Conservation (phyloP, 2,888 invertebrate genomes). For the Drosophila pegasa region DNA sequence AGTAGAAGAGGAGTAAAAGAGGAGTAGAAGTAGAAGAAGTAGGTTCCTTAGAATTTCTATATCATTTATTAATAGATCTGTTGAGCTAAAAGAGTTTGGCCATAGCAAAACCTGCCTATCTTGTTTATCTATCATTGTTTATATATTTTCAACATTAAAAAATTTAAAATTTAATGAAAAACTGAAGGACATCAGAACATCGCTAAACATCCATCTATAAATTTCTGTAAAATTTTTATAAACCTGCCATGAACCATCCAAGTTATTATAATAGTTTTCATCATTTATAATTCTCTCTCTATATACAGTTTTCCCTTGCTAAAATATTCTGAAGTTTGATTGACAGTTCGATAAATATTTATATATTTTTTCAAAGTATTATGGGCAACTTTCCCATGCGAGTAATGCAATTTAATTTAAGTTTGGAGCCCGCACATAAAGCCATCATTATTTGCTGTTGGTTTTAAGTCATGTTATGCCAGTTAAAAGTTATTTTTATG, state of each 20-base stretch:
- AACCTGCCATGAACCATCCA: not conserved
- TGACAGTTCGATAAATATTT: not conserved
- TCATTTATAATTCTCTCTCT: too few species aligned
- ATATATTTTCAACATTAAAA: too few species aligned
- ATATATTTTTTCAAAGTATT: not conserved
- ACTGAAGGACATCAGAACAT: not conserved
- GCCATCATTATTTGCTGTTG: not conserved
- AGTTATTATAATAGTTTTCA: not conserved
- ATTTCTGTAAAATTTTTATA: not conserved
- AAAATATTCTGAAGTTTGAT: too few species aligned
- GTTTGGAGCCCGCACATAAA: not conserved
- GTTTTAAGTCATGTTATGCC: not conserved
- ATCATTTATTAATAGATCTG: too few species aligned
- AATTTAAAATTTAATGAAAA: too few species aligned
- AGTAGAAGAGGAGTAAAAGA: too few species aligned
- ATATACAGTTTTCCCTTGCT: too few species aligned
- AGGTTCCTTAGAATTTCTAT: too few species aligned
- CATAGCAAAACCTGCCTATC: too few species aligned
- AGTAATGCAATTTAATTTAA: not conserved
- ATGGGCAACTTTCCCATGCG: not conserved
- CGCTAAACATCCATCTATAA: not conserved
- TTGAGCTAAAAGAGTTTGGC: too few species aligned
- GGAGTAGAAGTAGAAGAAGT: too few species aligned
- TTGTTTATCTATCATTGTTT: too few species aligned
- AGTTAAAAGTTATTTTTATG: slow-evolving; percentile 9